Base-by-base conservation (phyloP, 2,113 vertebrate genomes). In the Chrysemys picta region DNA sequence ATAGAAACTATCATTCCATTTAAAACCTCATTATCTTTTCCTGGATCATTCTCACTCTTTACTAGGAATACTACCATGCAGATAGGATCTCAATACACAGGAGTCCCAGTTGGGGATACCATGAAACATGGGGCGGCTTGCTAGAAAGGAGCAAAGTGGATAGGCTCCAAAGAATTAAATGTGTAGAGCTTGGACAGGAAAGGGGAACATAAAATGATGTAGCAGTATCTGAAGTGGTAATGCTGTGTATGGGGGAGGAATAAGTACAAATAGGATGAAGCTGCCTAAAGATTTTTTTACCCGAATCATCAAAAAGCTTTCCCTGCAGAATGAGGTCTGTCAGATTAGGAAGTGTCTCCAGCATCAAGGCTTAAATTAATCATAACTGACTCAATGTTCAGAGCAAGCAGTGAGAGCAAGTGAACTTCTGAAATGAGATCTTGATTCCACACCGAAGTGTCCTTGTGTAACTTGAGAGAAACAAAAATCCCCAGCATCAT, bases 281-380 rank as follows among this genome's bases (percentile, higher is more conserved):
- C 45, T 42, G n/a, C 21, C 10, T 76, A 76, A 75, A 75, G 38
- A 42, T 13, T 57, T 76, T 75, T 76, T 45, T 45, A 76, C 22
- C n/a, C 12, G 12, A 38, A 76, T 29, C 27, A 49, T 24, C 12
- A 3, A 31, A 10, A 9, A 29, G 21, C 13, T 49, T 75, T 10
- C 79, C 25, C 7, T 79, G 21, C 45, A 49, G 56, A 2, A 1
- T 47, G 45, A 79, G 45, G 81, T 22, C 5, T 2, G 27, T 3
- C 19, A 8, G 16, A 25, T 12, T n/a, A 35, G 45, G 0, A 72
- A 22, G 3, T 10, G 1, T 5, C 49, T 78, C 16, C 1, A n/a
- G 38, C 6, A 49, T 38, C 29, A 1, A 5, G 1, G 22, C 47
- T 79, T 22, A 65, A 53, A 49, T 38, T 56, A 90, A 81, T 56